Base-by-base conservation (phyloP, 2,113 vertebrate genomes). In the Xiphorhynchus elegans region DNA sequence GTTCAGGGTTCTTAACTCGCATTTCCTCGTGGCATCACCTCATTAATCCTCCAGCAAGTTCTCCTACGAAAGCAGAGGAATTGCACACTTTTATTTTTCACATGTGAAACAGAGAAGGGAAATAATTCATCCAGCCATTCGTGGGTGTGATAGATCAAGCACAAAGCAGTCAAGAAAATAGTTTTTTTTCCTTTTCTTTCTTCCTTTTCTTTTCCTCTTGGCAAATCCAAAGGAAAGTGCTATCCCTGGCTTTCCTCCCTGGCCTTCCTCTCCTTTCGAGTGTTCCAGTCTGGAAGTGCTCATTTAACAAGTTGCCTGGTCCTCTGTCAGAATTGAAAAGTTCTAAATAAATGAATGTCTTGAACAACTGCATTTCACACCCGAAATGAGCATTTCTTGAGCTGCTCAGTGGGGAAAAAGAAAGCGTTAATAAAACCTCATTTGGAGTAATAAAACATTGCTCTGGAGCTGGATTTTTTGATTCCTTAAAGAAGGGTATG, bases 1-100 rank as follows among this genome's bases (percentile, higher is more conserved):
- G 89, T 95, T 97, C 94, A 93, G 91, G 81, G 93, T 96, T 96
- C 91, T 96, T 96, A 91, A 91, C 62, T 95, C 35, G 49, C 31
- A 9, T 76, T 96, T 90, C 70, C 55, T 80, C 0, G 0, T 76
- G 91, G 63, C 84, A 67, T 76, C 89, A 91, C 79, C 91, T 95
- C 75, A 76, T 97, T 87, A 91, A 91, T 95, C 75, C 89, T 94
- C 79, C 79, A 37, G 46, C 59, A 52, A 76, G 29, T 75, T 58
- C 80, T 72, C 66, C 59, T 28, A 17, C 78, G 72, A 46, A 93
- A 73, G 9, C 72, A 58, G 88, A 78, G 89, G 58, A 96, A 62
- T 10, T 62, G 79, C 59, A 67, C 75, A 2, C 62, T 80, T 87
- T 33, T 73, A 17, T 88, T 96, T 90, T 74, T 66, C 62, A 33